These are phyloP conservation scores for Scomber scombrus DNA, from an alignment of 2,113 vertebrate species.

Conservation along the genomic window DNA sequence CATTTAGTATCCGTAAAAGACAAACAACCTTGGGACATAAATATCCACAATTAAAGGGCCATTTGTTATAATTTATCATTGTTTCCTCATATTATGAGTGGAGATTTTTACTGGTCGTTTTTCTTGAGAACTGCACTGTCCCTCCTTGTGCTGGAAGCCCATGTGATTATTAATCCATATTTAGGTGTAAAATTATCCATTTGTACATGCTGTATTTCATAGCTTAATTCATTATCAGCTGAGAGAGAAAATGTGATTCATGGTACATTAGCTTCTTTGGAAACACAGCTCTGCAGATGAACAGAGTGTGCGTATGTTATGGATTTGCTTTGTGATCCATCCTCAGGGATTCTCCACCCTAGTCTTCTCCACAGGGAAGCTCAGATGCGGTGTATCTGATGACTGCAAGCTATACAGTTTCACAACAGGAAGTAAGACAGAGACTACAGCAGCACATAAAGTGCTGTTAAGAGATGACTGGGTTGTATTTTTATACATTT, in stretches of 20 bases:
- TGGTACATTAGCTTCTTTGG: constrained; percentile 1
- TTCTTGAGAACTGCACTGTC: background rate
- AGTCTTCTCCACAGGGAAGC: constrained; percentile 43
- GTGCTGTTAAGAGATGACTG: constrained; percentile 3
- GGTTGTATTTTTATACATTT: constrained; percentile 36
- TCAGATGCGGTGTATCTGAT: constrained; percentile 36
- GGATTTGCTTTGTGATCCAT: constrained; percentile 49
- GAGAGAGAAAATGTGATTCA: background rate
- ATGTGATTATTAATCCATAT: constrained; percentile 8
- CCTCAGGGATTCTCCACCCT: constrained; percentile 43
- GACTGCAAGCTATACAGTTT: constrained; percentile 39
- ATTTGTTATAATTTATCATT: no score
- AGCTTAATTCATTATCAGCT: constrained; percentile 12
- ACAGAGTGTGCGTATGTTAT: constrained; percentile 28
- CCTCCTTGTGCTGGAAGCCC: background rate
- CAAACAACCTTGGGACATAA: background rate
- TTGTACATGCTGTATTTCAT: background rate
- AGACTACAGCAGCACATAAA: background rate
- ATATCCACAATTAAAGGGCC: no score
- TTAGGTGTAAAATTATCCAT: constrained; percentile 21
- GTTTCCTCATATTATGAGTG: background rate
- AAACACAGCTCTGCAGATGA: constrained; percentile 24
- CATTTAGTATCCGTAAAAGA: background rate
- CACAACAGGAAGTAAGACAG: constrained; percentile 9
- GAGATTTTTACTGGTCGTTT: no score